Conservation (phyloP, 2,888 invertebrate species). For the Nycteola revayana region DNA sequence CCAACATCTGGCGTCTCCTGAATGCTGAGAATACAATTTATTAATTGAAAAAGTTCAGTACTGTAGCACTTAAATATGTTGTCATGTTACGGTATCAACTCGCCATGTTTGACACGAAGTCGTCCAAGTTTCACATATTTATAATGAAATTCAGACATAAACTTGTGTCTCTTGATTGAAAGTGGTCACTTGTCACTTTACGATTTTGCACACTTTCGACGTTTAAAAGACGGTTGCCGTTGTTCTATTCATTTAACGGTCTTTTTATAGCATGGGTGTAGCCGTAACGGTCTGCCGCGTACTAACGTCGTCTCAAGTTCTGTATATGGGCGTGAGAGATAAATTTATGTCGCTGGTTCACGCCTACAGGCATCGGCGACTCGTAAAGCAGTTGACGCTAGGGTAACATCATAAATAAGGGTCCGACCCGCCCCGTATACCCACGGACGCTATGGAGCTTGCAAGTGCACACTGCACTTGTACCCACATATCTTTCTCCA, state of each 20-base stretch:
- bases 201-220: conserved; percentile 37
- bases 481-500: conserved; percentile 20
- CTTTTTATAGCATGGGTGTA: conserved; percentile 60
- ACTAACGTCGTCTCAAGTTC: conserved; percentile 35
- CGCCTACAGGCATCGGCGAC: conserved; percentile 59
- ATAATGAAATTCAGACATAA: too few relatives aligned
- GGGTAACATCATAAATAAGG: conserved; percentile 62
- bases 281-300: conserved; percentile 26
- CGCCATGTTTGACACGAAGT: too few relatives aligned
- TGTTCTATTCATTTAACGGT: conserved; percentile 64
- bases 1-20: conserved; percentile 72
- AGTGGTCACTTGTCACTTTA: conserved; percentile 35
- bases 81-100: too few relatives aligned
- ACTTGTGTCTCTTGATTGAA: conserved; percentile 14
- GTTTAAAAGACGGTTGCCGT: conserved; percentile 35
- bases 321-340: conserved; percentile 52
- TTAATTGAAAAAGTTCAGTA: conserved; percentile 50
- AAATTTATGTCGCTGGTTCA: conserved; percentile 56
- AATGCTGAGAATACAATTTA: conserved; percentile 62
- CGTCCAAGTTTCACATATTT: too few relatives aligned
- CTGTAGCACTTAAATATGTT: not conserved
- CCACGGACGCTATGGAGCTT: conserved; percentile 19
- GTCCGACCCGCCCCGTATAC: conserved; percentile 35
- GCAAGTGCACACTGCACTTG: conserved; percentile 16
- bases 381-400: conserved; percentile 60